Base-by-base conservation (phyloP, 1,140 invertebrate genomes). In the Penaeus indicus region DNA sequence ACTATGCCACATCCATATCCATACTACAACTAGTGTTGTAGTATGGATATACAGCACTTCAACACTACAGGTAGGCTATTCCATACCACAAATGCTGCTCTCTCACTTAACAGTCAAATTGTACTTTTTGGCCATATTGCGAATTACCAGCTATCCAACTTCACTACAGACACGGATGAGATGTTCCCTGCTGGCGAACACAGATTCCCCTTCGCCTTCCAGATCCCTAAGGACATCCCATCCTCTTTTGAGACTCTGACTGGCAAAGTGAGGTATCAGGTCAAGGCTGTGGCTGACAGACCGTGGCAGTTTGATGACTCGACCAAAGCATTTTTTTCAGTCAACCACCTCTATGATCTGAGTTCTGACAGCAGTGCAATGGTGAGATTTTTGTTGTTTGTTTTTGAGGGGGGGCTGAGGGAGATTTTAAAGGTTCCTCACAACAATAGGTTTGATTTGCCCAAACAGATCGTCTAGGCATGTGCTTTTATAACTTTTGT, bases 271-370 rank as follows among this genome's bases (percentile, higher is more conserved):
- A 4, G 62, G 3, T 84, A 84, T 18, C 62, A 84, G 82, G 62
- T 84, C 27, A 84, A 84, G 82, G 82, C 63, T 18, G 82, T 67
- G 82, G 82, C 82, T 2, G 82, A 84, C 82, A 63, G 8, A 21
- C 82, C 82, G 22, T 69, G 62, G 62, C 38, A 21, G 4, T 2
- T 67, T 3, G 82, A 84, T 67, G 3, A 67, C 7, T 27, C n/a
- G 18, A 5, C 47, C n/a, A 67, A 69, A 16, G 21, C n/a, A 42
- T 0, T 84, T 8, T 84, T 67, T 27, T 84, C 82, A 5, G 82
- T 84, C 62, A 84, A 84, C 18, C 42, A 42, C 32, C 62, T 69
- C 27, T 84, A 84, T 69, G 82, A 84, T 27, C 63, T 84, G 1
- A 83, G 61, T 25, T 10, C 11, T 8, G 62, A 84, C 27, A 27